Evolutionary conservation across 2,888 invertebrate genomes (phyloP), one percentile per base, ranked within the genome.

Genomic region (Meteorus colon): DNA sequence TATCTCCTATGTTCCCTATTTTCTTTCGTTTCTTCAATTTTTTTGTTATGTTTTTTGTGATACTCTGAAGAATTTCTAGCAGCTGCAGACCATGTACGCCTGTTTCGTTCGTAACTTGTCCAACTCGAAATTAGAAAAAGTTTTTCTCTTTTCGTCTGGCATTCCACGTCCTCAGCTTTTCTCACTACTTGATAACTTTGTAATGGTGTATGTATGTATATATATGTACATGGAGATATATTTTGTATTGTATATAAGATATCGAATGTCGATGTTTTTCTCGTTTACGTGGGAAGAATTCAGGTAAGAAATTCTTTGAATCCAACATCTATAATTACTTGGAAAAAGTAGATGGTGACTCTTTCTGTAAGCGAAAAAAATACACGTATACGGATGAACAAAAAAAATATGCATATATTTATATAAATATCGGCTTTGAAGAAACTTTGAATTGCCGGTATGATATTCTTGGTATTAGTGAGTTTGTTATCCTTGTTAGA

Each of bases 91-190:
- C 71, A 45, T 41, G 51, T 41, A 41, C 41, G 51, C 48, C 67
- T 55, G 66, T 73, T 66, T 67, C 55, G 66, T 59, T 55, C 27
- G n/a, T 37, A 74, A 74, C 74, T 74, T 67, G 67, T 67, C 74
- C 74, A 74, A 67, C 74, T 74, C 67, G 60, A 74, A 74, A 74
- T 74, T 74, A 74, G 68, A 68, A 74, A 74, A 74, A 74, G 68
- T 74, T 74, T 74, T 41, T 59, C 68, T 51, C 41, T 60, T 72
- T 37, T 41, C 72, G 48, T 73, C 45, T 73, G 65, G 67, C 68
- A 59, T 74, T 62, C 31, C 62, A 74, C 68, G 59, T 60, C 59
- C 62, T 66, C 63, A 19, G 34, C 41, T 67, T 37, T 66, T 68
- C 73, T 59, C 34, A 60, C 55, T 60, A 19, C 29, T 74, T 67